Conservation (phyloP, 2,888 invertebrate species). For the Elysia crispata region DNA sequence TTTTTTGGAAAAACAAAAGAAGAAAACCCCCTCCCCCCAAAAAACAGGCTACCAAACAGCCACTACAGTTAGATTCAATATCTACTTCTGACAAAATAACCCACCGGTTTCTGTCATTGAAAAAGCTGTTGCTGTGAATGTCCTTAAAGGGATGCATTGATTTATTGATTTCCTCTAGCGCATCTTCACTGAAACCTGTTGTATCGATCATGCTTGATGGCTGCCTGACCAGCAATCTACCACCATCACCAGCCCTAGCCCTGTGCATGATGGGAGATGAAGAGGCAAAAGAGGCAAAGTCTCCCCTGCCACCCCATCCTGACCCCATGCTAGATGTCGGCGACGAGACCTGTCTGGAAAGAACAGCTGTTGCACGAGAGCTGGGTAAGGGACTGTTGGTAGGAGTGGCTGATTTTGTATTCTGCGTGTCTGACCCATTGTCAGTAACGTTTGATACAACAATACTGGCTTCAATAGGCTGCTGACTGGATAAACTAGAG, state of each 20-base stretch:
- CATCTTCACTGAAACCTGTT: constrained; percentile 37
- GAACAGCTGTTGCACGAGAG: no score
- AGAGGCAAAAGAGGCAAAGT: no score
- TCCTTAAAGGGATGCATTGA: constrained; percentile 49
- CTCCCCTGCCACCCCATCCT: no score
- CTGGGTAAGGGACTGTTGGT: neutral
- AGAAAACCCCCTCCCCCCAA: no score
- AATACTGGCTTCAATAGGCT: constrained; percentile 45
- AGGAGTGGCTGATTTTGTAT: no score
- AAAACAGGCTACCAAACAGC: no score
- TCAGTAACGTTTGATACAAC: constrained; percentile 35
- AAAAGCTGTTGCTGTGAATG: constrained; percentile 34
- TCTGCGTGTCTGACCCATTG: neutral
- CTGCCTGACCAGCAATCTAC: constrained; percentile 15
- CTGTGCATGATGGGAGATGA: no score
- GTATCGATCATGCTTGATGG: constrained; percentile 32
- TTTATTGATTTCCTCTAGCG: constrained; percentile 35
- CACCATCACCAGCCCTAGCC: neutral
- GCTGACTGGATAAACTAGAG: no score
- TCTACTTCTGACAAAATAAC: no score
- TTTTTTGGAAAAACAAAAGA: no score
- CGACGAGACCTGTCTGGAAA: neutral
- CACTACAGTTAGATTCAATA: no score
- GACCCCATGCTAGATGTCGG: neutral
- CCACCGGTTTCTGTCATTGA: neutral